phyloP scores from a whole-genome alignment of 2,888 invertebrate genomes.

The Scrobipalpa costella region DNA sequence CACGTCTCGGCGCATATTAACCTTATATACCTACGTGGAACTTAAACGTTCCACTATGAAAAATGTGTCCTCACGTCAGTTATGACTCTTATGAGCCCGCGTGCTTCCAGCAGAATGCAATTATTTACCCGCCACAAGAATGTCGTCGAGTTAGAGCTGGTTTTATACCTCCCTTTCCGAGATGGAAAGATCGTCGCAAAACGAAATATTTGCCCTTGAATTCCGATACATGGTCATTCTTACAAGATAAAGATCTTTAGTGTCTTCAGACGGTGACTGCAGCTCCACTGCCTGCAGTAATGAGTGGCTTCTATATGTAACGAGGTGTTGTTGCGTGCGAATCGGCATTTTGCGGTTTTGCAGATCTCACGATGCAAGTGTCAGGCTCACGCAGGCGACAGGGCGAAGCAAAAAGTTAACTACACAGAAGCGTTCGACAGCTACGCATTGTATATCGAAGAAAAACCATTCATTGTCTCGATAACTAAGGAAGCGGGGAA shows the following conservation, averaged over 20 bases:
- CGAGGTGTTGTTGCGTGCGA: conserved; percentile 61
- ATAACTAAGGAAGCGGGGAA: conserved; percentile 65
- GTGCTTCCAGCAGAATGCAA: conserved; percentile 51
- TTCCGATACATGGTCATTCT: conserved; percentile 43
- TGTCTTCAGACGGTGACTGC: conserved; percentile 35
- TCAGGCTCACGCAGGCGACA: conserved; percentile 43
- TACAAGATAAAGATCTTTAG: conserved; percentile 46
- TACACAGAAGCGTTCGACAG: conserved; percentile 54
- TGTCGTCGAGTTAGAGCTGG: conserved; percentile 44
- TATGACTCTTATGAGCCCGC: conserved; percentile 36
- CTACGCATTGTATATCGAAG: conserved; percentile 62
- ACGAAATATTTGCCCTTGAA: conserved; percentile 48
- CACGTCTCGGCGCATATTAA: conserved; percentile 75
- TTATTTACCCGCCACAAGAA: conserved; percentile 53
- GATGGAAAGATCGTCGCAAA: conserved; percentile 32
- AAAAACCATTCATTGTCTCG: conserved; percentile 67
- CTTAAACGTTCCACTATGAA: conserved; percentile 59
- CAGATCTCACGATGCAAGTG: conserved; percentile 53
- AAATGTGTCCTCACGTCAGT: conserved; percentile 49
- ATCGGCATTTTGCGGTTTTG: conserved; percentile 66
- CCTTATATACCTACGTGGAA: conserved; percentile 69
- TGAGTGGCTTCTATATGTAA: conserved; percentile 50
- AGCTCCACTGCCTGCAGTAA: conserved; percentile 44
- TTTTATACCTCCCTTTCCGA: conserved; percentile 38
- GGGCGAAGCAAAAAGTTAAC: conserved; percentile 51